Evolutionary conservation across 2,888 invertebrate genomes (phyloP), one percentile per base, ranked within the genome.

Genomic region (Xanthia togata): DNA sequence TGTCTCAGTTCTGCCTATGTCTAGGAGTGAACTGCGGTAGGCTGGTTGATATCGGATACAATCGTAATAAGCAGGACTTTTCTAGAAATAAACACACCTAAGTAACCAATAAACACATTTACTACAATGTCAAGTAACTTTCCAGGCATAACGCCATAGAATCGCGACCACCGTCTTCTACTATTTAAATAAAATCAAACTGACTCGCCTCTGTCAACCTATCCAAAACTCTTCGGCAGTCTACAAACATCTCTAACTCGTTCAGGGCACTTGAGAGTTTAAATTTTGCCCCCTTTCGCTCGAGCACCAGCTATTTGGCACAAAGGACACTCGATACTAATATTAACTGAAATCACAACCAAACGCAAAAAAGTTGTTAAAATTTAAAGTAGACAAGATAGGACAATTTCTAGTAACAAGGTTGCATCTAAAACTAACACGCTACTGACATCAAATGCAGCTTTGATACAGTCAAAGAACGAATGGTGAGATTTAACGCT

Each of bases 231-330:
- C 38, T 6, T n/a, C 38, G 47, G n/a, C 60, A 23, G 60, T 73
- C 31, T 35, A 47, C 70, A 73, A 70, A 73, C 57, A 81, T 77
- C 57, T 64, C 70, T 44, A 12, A 63, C 70, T 72, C 50, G 23
- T 41, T n/a, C 62, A 62, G 69, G 50, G 60, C 60, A 63, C 81
- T 73, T 35, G 67, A 81, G 68, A 81, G 68, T 70, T 83, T 78
- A 69, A 78, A 83, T 78, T 65, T 57, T 14, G 23, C 35, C 41
- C 64, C n/a, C 23, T 41, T 59, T n/a, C 31, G 6, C 23, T 53
- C 23, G 50, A 35, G 60, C 12, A 26, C 20, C 60, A 44, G 70
- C 55, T 55, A 57, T 70, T 57, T 70, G 31, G 35, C 9, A 57
- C 14, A 41, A 62, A 17, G 6, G n/a, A 35, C 17, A 23, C 47